Percentiles rank a stretch among this genome's conserved stretches.
Conservation (phyloP, 1,140 invertebrate species). For the Brachionus asplanchnoidis region DNA sequence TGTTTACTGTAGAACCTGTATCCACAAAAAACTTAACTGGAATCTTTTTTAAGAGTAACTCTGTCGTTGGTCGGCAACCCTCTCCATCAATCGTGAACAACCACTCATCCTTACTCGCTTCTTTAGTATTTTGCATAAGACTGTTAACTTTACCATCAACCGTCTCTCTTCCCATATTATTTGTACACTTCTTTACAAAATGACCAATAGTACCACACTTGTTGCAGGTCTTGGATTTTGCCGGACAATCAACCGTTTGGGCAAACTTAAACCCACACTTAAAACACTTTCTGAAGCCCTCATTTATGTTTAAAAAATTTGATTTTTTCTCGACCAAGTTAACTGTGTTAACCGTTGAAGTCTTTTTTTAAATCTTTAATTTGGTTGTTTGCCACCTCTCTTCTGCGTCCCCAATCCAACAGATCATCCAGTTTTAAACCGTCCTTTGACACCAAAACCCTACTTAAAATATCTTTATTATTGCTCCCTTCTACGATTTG, state of each 20-base stretch:
- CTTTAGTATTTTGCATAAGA: background rate
- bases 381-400: background rate
- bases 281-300: background rate
- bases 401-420: background rate
- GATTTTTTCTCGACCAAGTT: background rate
- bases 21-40: background rate
- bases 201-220: background rate
- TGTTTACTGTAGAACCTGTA: background rate
- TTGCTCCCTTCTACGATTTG: background rate
- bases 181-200: background rate
- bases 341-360: background rate
- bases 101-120: background rate
- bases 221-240: background rate
- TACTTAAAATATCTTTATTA: background rate
- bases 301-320: background rate
- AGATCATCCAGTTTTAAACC: background rate
- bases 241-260: too few relatives aligned
- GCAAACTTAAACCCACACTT: background rate
- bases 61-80: background rate
- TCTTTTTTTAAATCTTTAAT: background rate
- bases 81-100: background rate
- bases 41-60: background rate
- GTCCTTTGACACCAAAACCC: background rate
- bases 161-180: background rate
- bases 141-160: background rate